These are phyloP conservation scores for Leptopterna dolabrata DNA, from an alignment of 2,888 invertebrate genomes.

Conservation along the genomic window DNA sequence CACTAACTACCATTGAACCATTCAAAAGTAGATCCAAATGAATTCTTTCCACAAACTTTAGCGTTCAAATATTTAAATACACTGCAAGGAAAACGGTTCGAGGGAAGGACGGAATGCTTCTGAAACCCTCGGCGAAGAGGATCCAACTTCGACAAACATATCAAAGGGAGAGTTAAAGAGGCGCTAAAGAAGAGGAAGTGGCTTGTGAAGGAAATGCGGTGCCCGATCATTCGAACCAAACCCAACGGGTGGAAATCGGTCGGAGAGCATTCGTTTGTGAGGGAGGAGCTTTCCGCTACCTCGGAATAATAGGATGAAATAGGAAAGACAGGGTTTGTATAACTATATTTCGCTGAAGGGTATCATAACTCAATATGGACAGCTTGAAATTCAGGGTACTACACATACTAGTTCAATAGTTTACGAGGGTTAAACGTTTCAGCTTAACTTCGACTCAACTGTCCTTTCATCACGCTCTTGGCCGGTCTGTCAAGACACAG, in stretches of 20 bases:
- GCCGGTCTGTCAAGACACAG: no score
- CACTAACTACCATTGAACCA: no score
- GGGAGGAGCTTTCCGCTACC: conserved; percentile 6
- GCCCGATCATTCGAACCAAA: conserved; percentile 41
- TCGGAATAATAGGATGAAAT: conserved; percentile 1
- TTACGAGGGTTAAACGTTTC: no score
- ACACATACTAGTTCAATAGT: no score
- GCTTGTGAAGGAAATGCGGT: conserved; percentile 23
- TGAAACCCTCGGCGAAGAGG: not conserved
- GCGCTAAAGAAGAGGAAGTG: conserved; percentile 36
- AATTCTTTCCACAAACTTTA: not conserved
- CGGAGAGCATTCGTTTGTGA: conserved; percentile 25
- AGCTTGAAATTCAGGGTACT: not conserved
- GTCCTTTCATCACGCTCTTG: no score
- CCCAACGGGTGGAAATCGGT: conserved; percentile 29
- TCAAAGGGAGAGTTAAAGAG: conserved; percentile 30
- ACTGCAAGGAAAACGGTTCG: conserved; percentile 1
- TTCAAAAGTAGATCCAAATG: not conserved
- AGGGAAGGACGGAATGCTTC: not conserved
- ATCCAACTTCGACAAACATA: conserved; percentile 26
- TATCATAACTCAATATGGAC: not conserved
- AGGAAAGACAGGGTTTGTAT: not conserved
- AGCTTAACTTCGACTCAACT: no score
- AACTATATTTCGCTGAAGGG: not conserved
- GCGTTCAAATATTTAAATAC: conserved; percentile 33